Evolutionary conservation across 2,797 vertebrate genomes (phyloP), one percentile per base, ranked within the genome.

Genomic region (Serranus cabrilla): DNA sequence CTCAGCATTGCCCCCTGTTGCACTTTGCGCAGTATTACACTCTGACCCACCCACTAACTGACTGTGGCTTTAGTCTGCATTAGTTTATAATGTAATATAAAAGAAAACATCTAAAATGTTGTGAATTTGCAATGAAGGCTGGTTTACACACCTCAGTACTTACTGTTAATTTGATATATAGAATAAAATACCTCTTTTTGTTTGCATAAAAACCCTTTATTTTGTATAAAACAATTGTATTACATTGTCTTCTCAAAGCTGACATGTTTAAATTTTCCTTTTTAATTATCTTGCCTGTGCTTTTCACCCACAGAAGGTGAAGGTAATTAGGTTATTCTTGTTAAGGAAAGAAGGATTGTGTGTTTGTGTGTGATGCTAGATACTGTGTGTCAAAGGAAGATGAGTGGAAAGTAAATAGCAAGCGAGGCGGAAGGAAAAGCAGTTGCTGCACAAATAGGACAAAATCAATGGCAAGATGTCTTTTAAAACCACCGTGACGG

Each of bases 1-100:
- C 63, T 31, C 11, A 74, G 21, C 57, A 67, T 34, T 66, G 68
- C 84, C 90, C 80, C 76, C 91, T 89, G 60, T 62, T 88, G 91
- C 18, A 40, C 31, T 39, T 4, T 1, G 45, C 40, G 14, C 11
- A 58, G 56, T 67, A 90, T 54, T 81, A 77, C 88, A 84, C 11
- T 3, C 8, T 7, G 17, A 27, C 7, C 16, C 9, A 11, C 11
- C 14, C 40, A 20, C 27, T 20, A 8, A 27, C 10, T 49, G n/a
- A n/a, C n/a, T n/a, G 10, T 49, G 5, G 4, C 7, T 7, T 25
- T 27, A n/a, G 1, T 39, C 8, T 11, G 7, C 7, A 16, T 9
- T 16, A 5, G 14, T 27, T 7, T 27, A 4, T 11, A 27, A 43
- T 16, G 11, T 18, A 45, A 42, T 20, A 47, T 17, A 9, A 54